Percentiles rank a stretch among this genome's conserved stretches.
Evolutionary conservation across 1,140 invertebrate genomes (phyloP).

Genomic region (Delia radicum): DNA sequence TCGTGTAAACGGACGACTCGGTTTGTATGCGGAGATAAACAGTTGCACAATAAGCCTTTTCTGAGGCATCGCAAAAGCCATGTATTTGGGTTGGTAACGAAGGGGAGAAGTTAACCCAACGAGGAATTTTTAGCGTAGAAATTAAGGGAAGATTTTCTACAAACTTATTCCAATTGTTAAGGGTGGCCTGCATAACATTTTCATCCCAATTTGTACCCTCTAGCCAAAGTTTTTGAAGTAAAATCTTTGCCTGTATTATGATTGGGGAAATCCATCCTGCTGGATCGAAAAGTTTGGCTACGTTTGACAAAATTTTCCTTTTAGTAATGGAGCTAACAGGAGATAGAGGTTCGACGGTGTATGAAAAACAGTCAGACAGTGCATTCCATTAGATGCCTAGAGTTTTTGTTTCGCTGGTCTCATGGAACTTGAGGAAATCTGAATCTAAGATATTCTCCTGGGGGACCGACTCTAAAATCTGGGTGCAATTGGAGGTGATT

Average conservation of each 20-base stretch:
- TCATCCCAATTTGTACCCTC: background rate
- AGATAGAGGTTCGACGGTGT: background rate
- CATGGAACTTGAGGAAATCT: background rate
- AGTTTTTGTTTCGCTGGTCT: background rate
- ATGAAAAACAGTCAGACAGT: background rate
- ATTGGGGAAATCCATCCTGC: background rate
- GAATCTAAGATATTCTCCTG: no score
- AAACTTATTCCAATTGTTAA: constrained; percentile 24
- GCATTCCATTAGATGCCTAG: background rate
- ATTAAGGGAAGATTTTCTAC: no score
- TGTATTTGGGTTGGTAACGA: no score
- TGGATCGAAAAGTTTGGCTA: background rate
- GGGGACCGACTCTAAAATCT: background rate
- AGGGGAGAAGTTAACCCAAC: no score
- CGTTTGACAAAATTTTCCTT: background rate
- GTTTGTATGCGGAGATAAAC: constrained; percentile 2
- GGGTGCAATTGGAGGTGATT: background rate
- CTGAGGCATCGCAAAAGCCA: background rate
- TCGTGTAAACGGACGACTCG: background rate
- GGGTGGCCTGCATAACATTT: background rate
- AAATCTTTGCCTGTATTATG: background rate
- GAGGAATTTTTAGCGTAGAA: no score
- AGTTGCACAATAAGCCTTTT: background rate
- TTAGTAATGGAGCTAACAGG: background rate
- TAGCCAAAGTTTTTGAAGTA: background rate